Conservation (phyloP, 1,140 invertebrate genomes). For the Idris sp. region DNA sequence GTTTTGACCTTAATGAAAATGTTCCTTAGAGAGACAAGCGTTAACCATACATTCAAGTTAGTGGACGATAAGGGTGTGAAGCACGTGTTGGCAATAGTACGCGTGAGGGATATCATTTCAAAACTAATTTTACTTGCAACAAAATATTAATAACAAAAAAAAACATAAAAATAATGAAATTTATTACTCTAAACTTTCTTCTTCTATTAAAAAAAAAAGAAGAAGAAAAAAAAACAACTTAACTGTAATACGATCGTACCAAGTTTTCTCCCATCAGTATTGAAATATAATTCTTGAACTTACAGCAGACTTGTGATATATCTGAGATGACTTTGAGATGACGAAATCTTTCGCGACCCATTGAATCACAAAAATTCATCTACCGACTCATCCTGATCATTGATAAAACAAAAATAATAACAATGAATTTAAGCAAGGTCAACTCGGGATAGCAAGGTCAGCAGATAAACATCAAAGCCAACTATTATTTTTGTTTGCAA, state of each 20-base stretch:
- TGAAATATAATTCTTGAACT: too few relatives aligned
- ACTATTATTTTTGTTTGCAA: constrained; percentile 21
- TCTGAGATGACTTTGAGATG: constrained; percentile 36
- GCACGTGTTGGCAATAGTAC: too few relatives aligned
- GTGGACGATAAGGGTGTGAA: too few relatives aligned
- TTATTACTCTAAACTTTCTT: too few relatives aligned
- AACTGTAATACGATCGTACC: not conserved
- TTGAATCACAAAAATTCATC: constrained; percentile 39
- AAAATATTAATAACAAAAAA: too few relatives aligned
- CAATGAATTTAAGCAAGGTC: constrained; percentile 31
- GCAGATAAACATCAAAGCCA: constrained; percentile 36
- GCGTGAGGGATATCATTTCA: too few relatives aligned
- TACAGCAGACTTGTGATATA: constrained; percentile 8
- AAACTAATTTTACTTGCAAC: too few relatives aligned
- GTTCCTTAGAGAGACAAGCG: too few relatives aligned
- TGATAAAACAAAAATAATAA: constrained; percentile 47
- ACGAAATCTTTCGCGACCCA: constrained; percentile 32
- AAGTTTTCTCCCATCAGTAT: not conserved
- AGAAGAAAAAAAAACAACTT: not conserved
- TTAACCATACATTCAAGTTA: too few relatives aligned
- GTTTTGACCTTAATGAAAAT: too few relatives aligned
- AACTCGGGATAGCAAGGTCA: constrained; percentile 26
- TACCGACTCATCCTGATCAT: constrained; percentile 34
- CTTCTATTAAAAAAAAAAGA: too few relatives aligned
- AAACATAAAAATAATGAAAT: too few relatives aligned